Base-by-base conservation (phyloP, 2,888 invertebrate species). In the Melangyna quadrimaculata region DNA sequence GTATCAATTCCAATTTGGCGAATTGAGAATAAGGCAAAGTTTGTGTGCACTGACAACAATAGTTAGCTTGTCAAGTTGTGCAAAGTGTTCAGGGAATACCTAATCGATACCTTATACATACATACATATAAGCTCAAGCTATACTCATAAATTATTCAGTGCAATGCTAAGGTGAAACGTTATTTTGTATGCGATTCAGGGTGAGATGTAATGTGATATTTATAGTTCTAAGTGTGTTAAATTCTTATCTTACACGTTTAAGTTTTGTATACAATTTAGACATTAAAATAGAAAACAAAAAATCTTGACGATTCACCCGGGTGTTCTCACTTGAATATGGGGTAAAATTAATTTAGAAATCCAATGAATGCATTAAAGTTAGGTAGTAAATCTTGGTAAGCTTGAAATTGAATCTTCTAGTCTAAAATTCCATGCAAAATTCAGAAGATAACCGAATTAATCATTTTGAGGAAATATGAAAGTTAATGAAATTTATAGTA, bases 131-230 rank as follows among this genome's bases (percentile, higher is more conserved):
- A n/a, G n/a, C n/a, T n/a, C n/a, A n/a, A n/a, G n/a, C n/a, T n/a
- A n/a, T 78, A 12, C 63, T 83, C 75, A 84, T 84, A 67, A 53
- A 80, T 84, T 45, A 84, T 84, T 84, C 80, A 84, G 67, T 71
- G 65, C 27, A 57, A 59, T 32, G 27, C 65, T 63, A 65, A 83
- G 70, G 69, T 70, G 61, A 78, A 78, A 35, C 55, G 37, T 51
- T n/a, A 35, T 27, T 27, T 51, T n/a, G 37, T 22, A 57, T 55
- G 48, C 59, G 48, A 37, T 74, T 65, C 48, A 74, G 57, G 74
- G 78, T 17, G 17, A 48, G 32, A 51, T 67, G 48, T 67, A 67
- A 35, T 24, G 51, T 24, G 22, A 67, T 35, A 27, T n/a, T 24
- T 8, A n/a, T n/a, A 43, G 61, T 63, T 63, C 17, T 48, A 45